Evolutionary conservation across 2,888 invertebrate species (phyloP).

Genomic region (Margaritifera margaritifera): DNA sequence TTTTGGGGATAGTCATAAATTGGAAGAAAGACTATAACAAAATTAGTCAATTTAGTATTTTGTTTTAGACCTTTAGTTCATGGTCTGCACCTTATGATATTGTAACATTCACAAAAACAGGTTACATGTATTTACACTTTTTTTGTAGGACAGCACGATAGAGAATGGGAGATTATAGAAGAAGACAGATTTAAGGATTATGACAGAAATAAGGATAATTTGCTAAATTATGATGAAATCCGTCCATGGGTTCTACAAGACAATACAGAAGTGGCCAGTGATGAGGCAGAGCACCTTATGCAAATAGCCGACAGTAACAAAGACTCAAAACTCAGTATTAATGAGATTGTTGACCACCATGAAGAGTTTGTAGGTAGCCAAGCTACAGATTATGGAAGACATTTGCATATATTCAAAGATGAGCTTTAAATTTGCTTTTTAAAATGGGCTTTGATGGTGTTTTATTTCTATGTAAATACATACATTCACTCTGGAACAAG

Average conservation of each 20-base stretch:
- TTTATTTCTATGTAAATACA: too few species aligned
- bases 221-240: constrained; percentile 85
- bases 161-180: constrained; percentile 56
- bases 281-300: constrained; percentile 93
- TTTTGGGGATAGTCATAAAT: too few species aligned
- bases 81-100: too few species aligned
- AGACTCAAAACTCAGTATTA: constrained; percentile 89
- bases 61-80: too few species aligned
- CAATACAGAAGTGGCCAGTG: constrained; percentile 86
- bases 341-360: constrained; percentile 92
- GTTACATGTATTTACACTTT: too few species aligned
- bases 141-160: constrained; percentile 40
- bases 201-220: constrained; percentile 89
- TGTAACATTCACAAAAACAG: too few species aligned
- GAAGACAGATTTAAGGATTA: constrained; percentile 73
- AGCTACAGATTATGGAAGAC: constrained; percentile 98
- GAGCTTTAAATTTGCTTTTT: constrained; percentile 26
- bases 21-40: too few species aligned
- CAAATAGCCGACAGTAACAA: constrained; percentile 64
- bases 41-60: too few species aligned
- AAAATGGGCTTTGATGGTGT: too few species aligned
- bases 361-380: constrained; percentile 98
- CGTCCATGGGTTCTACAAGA: constrained; percentile 90
- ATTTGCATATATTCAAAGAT: constrained; percentile 86
- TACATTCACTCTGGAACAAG: too few species aligned